phyloP scores from a whole-genome alignment of 1,140 invertebrate genomes.

The Drosophila fuyamai region DNA sequence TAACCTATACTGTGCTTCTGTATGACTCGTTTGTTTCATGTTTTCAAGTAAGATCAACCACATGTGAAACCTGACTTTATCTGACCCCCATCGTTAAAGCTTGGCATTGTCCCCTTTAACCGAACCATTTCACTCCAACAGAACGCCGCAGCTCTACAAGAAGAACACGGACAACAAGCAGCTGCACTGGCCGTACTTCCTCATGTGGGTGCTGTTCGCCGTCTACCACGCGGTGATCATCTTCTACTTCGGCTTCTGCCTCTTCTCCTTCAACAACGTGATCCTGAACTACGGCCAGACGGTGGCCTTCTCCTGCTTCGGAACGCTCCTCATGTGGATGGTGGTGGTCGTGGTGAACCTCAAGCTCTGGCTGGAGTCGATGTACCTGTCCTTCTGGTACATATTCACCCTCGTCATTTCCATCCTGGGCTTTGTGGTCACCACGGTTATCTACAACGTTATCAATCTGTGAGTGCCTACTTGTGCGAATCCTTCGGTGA shows the following conservation, averaged over 20 bases:
- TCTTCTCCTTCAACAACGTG: conserved; percentile 83
- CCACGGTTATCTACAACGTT: conserved; percentile 87
- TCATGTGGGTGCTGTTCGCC: conserved; percentile 88
- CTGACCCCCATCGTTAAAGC: too few relatives aligned
- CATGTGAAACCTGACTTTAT: too few relatives aligned
- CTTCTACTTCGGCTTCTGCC: conserved; percentile 84
- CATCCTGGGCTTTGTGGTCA: conserved; percentile 86
- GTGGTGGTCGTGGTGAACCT: conserved; percentile 85
- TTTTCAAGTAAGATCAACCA: too few relatives aligned
- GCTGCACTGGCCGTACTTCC: conserved; percentile 88
- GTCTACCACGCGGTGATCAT: conserved; percentile 86
- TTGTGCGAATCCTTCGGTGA: too few relatives aligned
- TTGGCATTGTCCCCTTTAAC: too few relatives aligned
- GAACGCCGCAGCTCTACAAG: conserved; percentile 89
- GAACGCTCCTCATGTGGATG: conserved; percentile 85
- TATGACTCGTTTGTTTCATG: too few relatives aligned
- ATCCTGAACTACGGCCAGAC: conserved; percentile 85
- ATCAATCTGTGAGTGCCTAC: conserved; percentile 86
- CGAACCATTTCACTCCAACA: conserved; percentile 47
- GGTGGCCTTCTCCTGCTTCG: conserved; percentile 85
- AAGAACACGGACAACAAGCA: conserved; percentile 88
- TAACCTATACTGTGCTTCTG: too few relatives aligned
- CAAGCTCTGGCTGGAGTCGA: conserved; percentile 88
- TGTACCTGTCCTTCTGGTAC: conserved; percentile 88
- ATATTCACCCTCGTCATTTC: conserved; percentile 87